These are phyloP conservation scores for Rhynchopsitta pachyrhyncha DNA, from an alignment of 2,113 vertebrate species.

Conservation along the genomic window DNA sequence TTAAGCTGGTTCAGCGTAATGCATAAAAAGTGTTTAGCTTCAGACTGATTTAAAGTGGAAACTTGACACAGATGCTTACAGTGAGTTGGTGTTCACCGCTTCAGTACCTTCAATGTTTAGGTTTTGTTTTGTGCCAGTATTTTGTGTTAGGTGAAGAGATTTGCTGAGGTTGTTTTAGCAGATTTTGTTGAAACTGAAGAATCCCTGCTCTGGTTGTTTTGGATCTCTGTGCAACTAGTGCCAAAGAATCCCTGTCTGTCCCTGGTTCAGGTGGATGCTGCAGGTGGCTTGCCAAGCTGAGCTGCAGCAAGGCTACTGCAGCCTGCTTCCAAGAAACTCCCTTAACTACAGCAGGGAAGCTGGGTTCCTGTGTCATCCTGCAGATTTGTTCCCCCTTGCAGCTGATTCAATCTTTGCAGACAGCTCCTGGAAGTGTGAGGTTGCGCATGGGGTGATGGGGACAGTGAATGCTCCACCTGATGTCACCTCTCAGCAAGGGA, in stretches of 20 bases:
- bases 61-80: too few species aligned
- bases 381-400: not conserved
- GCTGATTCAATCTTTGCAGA: not conserved
- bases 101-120: not conserved
- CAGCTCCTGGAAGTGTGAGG: constrained; percentile 24
- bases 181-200: not conserved
- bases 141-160: too few species aligned
- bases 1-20: not conserved
- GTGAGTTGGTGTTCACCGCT: rapidly evolving
- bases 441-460: not conserved
- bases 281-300: not conserved
- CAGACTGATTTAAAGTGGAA: not conserved
- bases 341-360: rapidly evolving
- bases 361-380: rapidly evolving
- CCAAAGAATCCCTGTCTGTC: rapidly evolving
- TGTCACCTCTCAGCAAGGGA: not conserved
- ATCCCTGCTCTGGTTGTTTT: not conserved
- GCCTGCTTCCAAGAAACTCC: too few species aligned
- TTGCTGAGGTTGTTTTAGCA: not conserved
- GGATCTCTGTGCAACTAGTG: rapidly evolving
- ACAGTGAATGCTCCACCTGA: not conserved
- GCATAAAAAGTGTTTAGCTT: rapidly evolving
- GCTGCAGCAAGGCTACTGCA: not conserved
- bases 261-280: rapidly evolving
- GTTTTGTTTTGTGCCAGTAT: not conserved